Conservation (phyloP, 2,888 invertebrate species). For the Rambutsinella grinnellia region DNA sequence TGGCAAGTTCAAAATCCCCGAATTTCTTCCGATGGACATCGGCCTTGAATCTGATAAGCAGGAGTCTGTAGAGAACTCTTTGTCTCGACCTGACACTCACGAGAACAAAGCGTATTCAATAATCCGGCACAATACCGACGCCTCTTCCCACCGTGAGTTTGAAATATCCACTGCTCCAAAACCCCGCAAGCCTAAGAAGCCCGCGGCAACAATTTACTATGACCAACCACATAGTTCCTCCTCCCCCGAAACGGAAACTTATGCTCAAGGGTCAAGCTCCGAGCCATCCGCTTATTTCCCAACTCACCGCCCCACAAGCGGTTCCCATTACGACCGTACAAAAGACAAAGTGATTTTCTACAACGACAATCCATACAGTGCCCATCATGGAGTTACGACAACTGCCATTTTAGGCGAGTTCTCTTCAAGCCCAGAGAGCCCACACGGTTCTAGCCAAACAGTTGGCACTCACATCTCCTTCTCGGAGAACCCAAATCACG, state of each 20-base stretch:
- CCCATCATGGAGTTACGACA: slow-evolving; percentile 14
- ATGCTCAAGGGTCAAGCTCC: slow-evolving; percentile 6
- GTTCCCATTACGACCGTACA: slow-evolving; percentile 53
- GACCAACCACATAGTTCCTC: not conserved
- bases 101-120: slow-evolving; percentile 31
- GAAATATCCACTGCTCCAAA: slow-evolving; percentile 31
- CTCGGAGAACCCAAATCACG: not conserved
- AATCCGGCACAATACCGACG: not conserved
- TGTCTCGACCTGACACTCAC: not conserved
- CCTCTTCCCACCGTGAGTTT: not conserved
- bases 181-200: slow-evolving; percentile 3
- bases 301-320: not conserved
- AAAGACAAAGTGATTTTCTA: slow-evolving; percentile 45
- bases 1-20: slow-evolving; percentile 26
- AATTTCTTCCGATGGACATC: slow-evolving; percentile 31
- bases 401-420: too few species aligned
- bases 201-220: not conserved
- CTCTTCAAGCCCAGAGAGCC: not conserved
- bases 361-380: slow-evolving; percentile 27
- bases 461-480: slow-evolving; percentile 23
- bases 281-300: slow-evolving; percentile 1
- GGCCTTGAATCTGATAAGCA: slow-evolving; percentile 20
- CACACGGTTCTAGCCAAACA: slow-evolving; percentile 20
- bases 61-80: slow-evolving; percentile 16
- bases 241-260: slow-evolving; percentile 1